These are phyloP conservation scores for Lumbricus terrestris DNA, from an alignment of 2,888 invertebrate species.

Conservation along the genomic window DNA sequence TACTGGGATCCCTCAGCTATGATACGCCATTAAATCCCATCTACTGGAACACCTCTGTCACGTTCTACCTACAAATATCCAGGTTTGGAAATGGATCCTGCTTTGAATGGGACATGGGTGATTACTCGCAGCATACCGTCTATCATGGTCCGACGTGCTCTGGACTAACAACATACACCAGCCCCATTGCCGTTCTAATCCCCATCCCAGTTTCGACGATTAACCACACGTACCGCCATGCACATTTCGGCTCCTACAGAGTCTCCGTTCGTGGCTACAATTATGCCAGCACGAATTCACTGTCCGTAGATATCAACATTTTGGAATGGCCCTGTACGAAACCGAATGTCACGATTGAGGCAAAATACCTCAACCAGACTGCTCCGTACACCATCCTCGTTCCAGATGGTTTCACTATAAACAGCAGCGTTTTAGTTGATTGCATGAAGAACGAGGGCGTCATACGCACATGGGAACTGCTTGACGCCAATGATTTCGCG, in stretches of 20 bases:
- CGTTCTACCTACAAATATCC: not conserved
- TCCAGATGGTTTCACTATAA: not conserved
- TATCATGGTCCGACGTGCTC: not conserved
- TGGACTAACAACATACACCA: not conserved
- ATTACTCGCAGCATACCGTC: not conserved
- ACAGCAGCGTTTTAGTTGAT: not conserved
- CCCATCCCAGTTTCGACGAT: not conserved
- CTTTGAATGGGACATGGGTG: slow-evolving; percentile 30
- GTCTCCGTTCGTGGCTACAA: not conserved
- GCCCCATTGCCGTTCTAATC: not conserved
- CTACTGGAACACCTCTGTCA: not conserved
- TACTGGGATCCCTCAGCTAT: not conserved
- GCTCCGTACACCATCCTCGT: not conserved
- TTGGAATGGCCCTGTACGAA: not conserved
- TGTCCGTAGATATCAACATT: not conserved
- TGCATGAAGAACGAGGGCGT: not conserved
- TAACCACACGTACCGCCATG: not conserved
- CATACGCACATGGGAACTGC: not conserved
- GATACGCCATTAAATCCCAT: not conserved
- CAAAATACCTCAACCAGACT: not conserved
- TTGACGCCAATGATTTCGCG: not conserved
- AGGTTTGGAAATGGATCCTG: slow-evolving; percentile 27
- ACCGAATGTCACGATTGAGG: not conserved
- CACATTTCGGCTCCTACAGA: not conserved
- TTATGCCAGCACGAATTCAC: not conserved